Percentiles rank a stretch among this genome's conserved stretches.
Evolutionary conservation across 2,113 vertebrate genomes (phyloP).

Genomic region (Seriola dumerili): DNA sequence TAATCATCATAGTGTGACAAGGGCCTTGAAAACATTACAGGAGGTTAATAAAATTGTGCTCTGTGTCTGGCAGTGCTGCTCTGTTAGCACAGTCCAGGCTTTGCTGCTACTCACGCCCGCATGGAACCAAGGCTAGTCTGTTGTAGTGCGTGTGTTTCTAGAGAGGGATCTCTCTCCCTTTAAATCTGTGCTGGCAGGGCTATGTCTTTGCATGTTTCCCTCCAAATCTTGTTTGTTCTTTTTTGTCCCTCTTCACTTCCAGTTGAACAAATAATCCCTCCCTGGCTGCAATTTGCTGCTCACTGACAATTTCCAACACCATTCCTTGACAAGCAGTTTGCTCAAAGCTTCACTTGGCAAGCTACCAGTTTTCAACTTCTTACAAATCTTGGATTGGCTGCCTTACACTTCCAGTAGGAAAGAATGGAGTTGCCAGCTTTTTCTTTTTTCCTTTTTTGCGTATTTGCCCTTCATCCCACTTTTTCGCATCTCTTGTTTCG

Average conservation of each 20-base stretch:
- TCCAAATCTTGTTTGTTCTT: constrained; percentile 43
- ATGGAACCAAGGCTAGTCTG: constrained; percentile 37
- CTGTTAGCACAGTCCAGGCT: constrained; percentile 22
- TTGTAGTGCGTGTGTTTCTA: constrained; percentile 20
- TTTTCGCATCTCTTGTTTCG: constrained; percentile 42
- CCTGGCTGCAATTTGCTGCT: constrained; percentile 48
- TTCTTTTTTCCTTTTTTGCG: background rate
- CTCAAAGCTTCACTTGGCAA: constrained; percentile 49
- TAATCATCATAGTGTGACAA: constrained; percentile 4
- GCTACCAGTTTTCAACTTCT: constrained; percentile 25
- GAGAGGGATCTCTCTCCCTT: background rate
- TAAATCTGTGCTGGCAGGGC: constrained; percentile 24
- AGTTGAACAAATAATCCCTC: constrained; percentile 39
- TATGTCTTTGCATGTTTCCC: constrained; percentile 56
- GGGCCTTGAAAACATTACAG: background rate
- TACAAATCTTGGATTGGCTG: constrained; percentile 38
- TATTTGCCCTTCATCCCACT: constrained; percentile 38
- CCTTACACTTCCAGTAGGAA: constrained; percentile 1
- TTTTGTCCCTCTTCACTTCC: constrained; percentile 36
- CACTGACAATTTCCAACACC: constrained; percentile 32
- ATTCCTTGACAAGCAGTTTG: constrained; percentile 53
- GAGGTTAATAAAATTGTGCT: background rate
- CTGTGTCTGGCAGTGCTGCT: constrained; percentile 42
- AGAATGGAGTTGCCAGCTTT: constrained; percentile 30
- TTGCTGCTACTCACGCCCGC: constrained; percentile 42